These are phyloP conservation scores for Ochotona curzoniae DNA, from an alignment of 2,113 vertebrate genomes.

Conservation along the genomic window DNA sequence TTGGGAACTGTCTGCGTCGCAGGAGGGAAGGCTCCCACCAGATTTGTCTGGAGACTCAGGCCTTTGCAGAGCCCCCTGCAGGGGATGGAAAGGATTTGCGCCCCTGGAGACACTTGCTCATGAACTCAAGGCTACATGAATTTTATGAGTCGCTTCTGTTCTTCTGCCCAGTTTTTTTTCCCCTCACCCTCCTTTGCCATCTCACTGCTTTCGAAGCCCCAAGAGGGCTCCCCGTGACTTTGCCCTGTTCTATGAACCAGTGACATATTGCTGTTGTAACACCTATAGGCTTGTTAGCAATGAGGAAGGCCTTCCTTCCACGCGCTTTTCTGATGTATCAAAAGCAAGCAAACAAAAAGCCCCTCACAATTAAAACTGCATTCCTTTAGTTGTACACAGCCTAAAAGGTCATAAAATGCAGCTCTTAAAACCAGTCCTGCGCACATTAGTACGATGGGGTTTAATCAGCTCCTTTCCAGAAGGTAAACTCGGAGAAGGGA, in stretches of 20 bases:
- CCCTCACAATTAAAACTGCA: neutral
- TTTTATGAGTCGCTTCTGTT: neutral
- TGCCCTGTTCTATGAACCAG: neutral
- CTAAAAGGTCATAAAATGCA: neutral
- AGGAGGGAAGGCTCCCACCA: neutral
- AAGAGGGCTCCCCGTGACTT: neutral
- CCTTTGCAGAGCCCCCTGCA: neutral
- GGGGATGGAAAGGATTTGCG: neutral
- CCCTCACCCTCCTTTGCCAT: neutral
- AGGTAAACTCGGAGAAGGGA: neutral
- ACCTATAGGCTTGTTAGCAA: neutral
- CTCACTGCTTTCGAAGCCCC: neutral
- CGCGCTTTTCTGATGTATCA: too few species aligned
- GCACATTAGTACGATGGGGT: neutral
- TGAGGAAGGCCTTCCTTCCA: neutral
- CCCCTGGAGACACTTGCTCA: neutral
- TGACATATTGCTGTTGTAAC: neutral
- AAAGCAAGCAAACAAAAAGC: too few species aligned
- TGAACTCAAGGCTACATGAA: neutral
- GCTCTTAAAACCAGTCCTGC: neutral
- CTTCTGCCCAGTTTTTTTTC: neutral
- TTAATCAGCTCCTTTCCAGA: slow-evolving; percentile 26
- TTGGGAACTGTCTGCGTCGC: neutral
- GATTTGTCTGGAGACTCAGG: neutral
- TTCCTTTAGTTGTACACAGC: neutral